Evolutionary conservation across 2,797 vertebrate genomes (phyloP).

Genomic region (Chloroceryle amazona): DNA sequence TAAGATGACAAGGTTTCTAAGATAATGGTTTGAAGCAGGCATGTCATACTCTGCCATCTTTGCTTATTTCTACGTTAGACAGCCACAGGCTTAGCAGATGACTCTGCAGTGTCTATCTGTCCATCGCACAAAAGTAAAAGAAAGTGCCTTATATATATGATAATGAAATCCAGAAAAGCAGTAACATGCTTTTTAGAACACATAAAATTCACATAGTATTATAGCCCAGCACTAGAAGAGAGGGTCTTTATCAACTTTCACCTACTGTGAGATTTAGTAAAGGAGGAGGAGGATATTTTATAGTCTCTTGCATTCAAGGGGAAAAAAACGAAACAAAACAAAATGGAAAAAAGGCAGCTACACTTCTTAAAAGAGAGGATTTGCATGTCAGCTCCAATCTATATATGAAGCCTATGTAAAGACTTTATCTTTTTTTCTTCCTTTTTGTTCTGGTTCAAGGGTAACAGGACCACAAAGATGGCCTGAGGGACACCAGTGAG

Average conservation of each 20-base stretch:
- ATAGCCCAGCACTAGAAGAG: not conserved
- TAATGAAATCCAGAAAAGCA: not conserved
- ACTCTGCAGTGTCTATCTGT: not conserved
- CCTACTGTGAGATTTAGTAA: fast-evolving
- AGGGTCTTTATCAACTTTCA: not conserved
- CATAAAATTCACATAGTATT: not conserved
- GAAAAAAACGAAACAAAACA: too few relatives aligned
- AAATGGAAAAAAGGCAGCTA: not conserved
- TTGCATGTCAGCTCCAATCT: not conserved
- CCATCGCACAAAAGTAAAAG: not conserved
- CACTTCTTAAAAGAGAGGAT: not conserved
- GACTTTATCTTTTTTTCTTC: not conserved
- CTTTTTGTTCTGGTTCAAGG: not conserved
- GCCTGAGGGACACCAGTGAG: not conserved
- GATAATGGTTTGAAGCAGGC: not conserved
- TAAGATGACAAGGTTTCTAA: not conserved
- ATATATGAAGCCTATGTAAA: not conserved
- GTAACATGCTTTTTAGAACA: not conserved
- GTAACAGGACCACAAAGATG: not conserved
- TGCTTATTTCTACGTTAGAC: not conserved
- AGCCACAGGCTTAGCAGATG: not conserved
- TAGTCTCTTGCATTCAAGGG: not conserved
- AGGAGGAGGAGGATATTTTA: not conserved
- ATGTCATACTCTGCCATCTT: not conserved
- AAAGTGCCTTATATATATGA: not conserved